Conservation (phyloP, 2,797 vertebrate genomes). For the Pseudomugil gertrudae region DNA sequence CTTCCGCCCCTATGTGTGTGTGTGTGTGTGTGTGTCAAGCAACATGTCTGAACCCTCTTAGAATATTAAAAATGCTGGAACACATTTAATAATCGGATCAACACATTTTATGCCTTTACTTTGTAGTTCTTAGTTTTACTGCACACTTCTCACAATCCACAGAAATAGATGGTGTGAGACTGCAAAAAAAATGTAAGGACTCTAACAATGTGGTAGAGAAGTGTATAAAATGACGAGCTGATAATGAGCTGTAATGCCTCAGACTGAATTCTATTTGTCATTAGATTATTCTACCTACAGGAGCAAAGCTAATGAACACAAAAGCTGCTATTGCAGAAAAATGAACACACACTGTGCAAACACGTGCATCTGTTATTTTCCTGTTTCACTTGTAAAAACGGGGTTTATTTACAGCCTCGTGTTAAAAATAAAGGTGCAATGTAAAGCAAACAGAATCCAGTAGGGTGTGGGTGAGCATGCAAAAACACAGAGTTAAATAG, state of each 20-base stretch:
- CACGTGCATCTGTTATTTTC: conserved; percentile 44
- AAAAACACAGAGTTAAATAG: conserved; percentile 85
- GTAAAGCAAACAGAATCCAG: conserved; percentile 35
- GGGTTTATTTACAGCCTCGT: conserved; percentile 44
- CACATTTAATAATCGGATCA: conserved; percentile 22
- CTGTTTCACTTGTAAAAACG: conserved; percentile 32
- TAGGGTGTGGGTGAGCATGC: conserved; percentile 71
- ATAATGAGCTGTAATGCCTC: conserved; percentile 56
- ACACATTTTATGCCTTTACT: conserved; percentile 35
- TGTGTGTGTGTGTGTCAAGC: conserved; percentile 29
- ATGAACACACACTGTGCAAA: conserved; percentile 44
- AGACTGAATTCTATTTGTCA: neutral
- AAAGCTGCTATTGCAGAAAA: conserved; percentile 69
- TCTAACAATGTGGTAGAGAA: conserved; percentile 31
- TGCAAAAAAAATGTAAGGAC: conserved; percentile 20
- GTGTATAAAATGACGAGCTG: conserved; percentile 29
- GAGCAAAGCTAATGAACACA: conserved; percentile 45
- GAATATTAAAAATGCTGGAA: conserved; percentile 31
- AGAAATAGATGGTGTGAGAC: conserved; percentile 61
- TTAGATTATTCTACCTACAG: conserved; percentile 12
- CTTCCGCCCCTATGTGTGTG: conserved; percentile 25
- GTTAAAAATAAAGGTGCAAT: conserved; percentile 28
- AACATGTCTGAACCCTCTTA: conserved; percentile 33
- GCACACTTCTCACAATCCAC: conserved; percentile 35
- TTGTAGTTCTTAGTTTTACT: conserved; percentile 46